Conservation (phyloP, 2,797 vertebrate genomes). For the Liasis olivaceus region DNA sequence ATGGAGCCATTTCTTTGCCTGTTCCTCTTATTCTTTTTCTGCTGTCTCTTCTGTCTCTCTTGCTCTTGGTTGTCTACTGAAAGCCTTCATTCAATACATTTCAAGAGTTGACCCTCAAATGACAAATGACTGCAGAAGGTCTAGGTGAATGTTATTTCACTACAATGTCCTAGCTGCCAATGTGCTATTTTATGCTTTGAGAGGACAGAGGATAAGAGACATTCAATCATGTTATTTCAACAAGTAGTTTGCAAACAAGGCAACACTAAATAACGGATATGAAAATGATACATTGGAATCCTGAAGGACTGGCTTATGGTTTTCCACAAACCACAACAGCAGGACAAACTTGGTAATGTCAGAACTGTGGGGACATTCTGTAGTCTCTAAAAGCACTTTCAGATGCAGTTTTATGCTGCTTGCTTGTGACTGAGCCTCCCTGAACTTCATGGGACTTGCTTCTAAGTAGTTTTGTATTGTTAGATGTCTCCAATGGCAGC, state of each 20-base stretch:
- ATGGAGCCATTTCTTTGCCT: background rate
- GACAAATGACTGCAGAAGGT: conserved; percentile 22
- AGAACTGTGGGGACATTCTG: background rate
- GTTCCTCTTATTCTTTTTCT: background rate
- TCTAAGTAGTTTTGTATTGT: background rate
- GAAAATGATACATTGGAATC: conserved; percentile 15
- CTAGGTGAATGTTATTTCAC: background rate
- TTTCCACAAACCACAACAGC: background rate
- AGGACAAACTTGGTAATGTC: background rate
- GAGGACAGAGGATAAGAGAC: background rate
- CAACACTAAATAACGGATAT: conserved; percentile 22
- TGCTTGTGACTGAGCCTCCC: background rate
- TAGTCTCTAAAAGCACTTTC: background rate
- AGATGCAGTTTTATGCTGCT: background rate
- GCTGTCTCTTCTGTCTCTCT: background rate
- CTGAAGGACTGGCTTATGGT: background rate
- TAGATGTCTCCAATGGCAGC: background rate
- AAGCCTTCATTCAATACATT: background rate
- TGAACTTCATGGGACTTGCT: background rate
- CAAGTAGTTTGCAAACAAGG: conserved; percentile 29
- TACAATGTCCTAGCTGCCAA: background rate
- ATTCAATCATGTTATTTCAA: conserved; percentile 40
- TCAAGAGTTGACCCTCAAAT: background rate
- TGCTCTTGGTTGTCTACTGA: background rate
- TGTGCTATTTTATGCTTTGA: background rate